Percentiles rank a stretch among this genome's conserved stretches.
These are phyloP conservation scores for Sturmia bella DNA, from an alignment of 2,888 invertebrate genomes.

Conservation along the genomic window DNA sequence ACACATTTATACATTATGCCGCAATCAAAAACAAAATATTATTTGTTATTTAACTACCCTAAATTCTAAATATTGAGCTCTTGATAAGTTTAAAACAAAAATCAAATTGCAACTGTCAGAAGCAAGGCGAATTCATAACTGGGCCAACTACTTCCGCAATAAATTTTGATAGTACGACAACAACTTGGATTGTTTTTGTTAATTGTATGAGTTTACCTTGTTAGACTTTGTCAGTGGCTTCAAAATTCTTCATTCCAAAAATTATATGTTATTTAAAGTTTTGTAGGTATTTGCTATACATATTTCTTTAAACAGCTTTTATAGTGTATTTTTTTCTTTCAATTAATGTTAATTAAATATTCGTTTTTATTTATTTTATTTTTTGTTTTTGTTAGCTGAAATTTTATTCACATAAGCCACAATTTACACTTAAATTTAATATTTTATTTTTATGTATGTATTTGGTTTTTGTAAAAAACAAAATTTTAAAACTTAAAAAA, in stretches of 20 bases:
- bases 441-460: slow-evolving; percentile 25
- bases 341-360: slow-evolving; percentile 29
- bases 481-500: not conserved
- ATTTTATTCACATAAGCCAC: slow-evolving; percentile 72
- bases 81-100: not conserved
- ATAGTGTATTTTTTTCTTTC: slow-evolving; percentile 35
- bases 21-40: too few species aligned
- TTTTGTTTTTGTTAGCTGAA: slow-evolving; percentile 61
- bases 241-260: not conserved
- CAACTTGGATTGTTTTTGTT: too few species aligned
- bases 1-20: too few species aligned
- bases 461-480: slow-evolving; percentile 28
- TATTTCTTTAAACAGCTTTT: not conserved
- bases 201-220: too few species aligned
- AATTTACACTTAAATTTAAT: slow-evolving; percentile 69
- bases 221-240: too few species aligned
- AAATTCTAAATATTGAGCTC: too few species aligned
- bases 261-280: not conserved
- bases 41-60: too few species aligned
- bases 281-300: too few species aligned
- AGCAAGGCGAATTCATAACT: not conserved
- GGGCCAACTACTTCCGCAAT: too few species aligned
- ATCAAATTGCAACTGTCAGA: not conserved
- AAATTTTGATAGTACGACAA: too few species aligned
- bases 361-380: slow-evolving; percentile 38